Evolutionary conservation across 2,888 invertebrate genomes (phyloP), one percentile per base, ranked within the genome.

Genomic region (Conus canariensis): DNA sequence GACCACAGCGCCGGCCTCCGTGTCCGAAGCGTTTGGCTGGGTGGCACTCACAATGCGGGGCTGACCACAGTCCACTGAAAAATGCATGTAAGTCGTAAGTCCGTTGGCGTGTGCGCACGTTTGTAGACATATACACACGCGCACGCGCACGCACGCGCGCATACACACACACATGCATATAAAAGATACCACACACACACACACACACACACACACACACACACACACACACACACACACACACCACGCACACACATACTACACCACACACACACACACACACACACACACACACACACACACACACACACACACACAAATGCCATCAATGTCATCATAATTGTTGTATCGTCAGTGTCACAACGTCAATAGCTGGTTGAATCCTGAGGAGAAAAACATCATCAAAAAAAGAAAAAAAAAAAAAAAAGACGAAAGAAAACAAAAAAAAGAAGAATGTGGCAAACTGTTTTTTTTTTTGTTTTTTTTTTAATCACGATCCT

Each of bases 151-250:
- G 19, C 19, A 56, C 82, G 16, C 56, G 19, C 16, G 56, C 16
- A 19, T 8, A 56, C 19, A 82, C 45, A 16, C 45, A 82, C 19
- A 82, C 82, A 16, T 30, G 77, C 45, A 80, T 9, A 80, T 16
- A 30, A 8, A 30, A 30, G 1, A 30, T 30, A 30, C 25, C 12
- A 30, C 30, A 80, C 30, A 25, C 77, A 80, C 77, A 16, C 77
- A 30, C 25, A 16, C 30, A 80, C 25, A 80, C 30, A 30, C 77
- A 30, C 30, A 80, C 30, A 30, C 30, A 80, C 77, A 80, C 30
- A 80, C 30, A 80, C 30, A 80, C 82, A 82, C 77, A 82, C 82
- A 82, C 82, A 82, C 82, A 82, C 82, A 82, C 82, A 30, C 30
- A 30, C 30, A 30, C 30, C 19, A 83, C 19, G 58, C 82, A 83